These are phyloP conservation scores for Xestia xanthographa DNA, from an alignment of 2,888 invertebrate genomes.

Conservation along the genomic window DNA sequence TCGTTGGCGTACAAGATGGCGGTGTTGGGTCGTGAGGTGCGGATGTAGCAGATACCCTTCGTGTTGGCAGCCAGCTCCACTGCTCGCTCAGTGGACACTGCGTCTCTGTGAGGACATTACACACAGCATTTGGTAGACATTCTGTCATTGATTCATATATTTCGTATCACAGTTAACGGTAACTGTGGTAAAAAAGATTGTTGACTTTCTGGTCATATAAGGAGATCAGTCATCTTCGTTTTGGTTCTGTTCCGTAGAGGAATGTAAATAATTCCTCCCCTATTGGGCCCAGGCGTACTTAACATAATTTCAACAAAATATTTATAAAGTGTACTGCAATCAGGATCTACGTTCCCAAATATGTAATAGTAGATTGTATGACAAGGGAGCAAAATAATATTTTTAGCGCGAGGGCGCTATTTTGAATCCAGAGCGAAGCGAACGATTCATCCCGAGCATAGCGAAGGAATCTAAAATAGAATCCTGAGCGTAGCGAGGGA, in stretches of 20 bases:
- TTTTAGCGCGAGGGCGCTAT: too few species aligned
- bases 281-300: not conserved
- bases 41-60: constrained; percentile 98
- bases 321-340: not conserved
- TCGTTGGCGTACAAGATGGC: constrained; percentile 96
- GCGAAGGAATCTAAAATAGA: too few species aligned
- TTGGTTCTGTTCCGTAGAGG: not conserved
- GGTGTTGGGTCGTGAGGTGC: constrained; percentile 98
- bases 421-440: too few species aligned
- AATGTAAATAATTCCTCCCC: not conserved
- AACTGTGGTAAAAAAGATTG: not conserved
- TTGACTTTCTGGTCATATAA: not conserved
- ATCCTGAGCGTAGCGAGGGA: too few species aligned
- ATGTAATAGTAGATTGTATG: too few species aligned
- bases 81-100: constrained; percentile 98
- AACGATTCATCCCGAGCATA: too few species aligned
- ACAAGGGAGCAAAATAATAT: too few species aligned
- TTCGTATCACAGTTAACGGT: not conserved
- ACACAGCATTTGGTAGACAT: not conserved
- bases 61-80: constrained; percentile 99
- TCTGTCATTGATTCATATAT: not conserved
- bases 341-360: not conserved
- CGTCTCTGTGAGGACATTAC: constrained; percentile 91
- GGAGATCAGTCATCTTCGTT: not conserved
- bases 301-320: not conserved